Conservation (phyloP, 2,888 invertebrate species). For the Agrilus biguttatus region DNA sequence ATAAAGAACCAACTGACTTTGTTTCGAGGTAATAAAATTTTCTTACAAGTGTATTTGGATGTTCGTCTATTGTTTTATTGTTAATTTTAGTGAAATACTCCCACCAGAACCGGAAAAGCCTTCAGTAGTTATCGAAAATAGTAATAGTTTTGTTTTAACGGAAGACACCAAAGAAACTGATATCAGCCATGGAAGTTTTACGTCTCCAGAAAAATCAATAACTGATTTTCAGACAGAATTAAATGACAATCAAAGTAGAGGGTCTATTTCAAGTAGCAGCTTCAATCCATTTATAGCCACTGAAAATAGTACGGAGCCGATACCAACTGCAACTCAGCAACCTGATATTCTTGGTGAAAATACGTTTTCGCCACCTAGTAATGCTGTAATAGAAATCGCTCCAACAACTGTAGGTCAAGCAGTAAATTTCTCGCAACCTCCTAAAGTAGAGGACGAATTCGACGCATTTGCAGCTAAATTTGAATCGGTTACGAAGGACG, state of each 20-base stretch:
- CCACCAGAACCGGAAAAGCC: no score
- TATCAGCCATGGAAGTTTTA: constrained; percentile 16
- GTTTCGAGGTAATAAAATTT: no score
- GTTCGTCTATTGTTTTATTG: no score
- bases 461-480: constrained; percentile 86
- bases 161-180: constrained; percentile 1
- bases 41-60: no score
- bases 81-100: no score
- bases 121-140: no score
- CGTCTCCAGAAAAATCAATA: constrained; percentile 25
- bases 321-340: constrained; percentile 10
- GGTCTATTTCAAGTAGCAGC: constrained; percentile 28
- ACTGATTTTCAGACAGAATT: constrained; percentile 29
- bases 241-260: constrained; percentile 29
- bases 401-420: background rate
- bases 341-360: constrained; percentile 15
- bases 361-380: no score
- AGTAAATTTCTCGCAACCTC: background rate
- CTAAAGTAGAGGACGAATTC: constrained; percentile 42
- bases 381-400: no score
- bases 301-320: constrained; percentile 19
- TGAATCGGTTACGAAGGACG: constrained; percentile 49
- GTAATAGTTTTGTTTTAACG: no score
- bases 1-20: no score
- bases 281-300: constrained; percentile 34